Evolutionary conservation across 2,113 vertebrate species (phyloP).

Genomic region (Pterocles orientalis): DNA sequence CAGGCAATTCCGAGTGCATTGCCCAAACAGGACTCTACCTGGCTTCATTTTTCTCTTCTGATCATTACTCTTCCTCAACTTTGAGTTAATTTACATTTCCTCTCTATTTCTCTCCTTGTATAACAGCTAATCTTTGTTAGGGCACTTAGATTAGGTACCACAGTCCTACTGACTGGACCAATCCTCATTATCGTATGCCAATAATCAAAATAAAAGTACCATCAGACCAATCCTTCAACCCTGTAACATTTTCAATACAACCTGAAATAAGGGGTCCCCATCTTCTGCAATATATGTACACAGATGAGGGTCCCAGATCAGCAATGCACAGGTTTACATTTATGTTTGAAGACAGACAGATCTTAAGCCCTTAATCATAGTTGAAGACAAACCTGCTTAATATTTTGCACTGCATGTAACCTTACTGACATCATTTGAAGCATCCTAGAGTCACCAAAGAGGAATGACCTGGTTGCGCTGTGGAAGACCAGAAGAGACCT

Average conservation of each 20-base stretch:
- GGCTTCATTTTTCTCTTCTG: background rate
- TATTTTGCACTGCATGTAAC: background rate
- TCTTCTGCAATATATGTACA: background rate
- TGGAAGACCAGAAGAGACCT: background rate
- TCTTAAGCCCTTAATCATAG: background rate
- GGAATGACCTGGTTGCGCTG: background rate
- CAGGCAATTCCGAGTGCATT: background rate
- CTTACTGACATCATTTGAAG: background rate
- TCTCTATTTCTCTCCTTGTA: background rate
- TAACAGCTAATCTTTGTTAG: background rate
- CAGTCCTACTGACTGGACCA: background rate
- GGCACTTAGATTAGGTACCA: background rate
- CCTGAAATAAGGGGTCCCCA: background rate
- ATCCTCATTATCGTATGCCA: background rate
- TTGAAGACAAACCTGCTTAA: background rate
- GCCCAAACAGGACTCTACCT: too few species aligned
- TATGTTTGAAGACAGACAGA: background rate
- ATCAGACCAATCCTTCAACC: background rate
- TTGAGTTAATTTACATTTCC: background rate
- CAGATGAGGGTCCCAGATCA: background rate
- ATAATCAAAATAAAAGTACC: background rate
- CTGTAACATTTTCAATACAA: background rate
- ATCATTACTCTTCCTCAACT: background rate
- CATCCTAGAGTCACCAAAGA: background rate
- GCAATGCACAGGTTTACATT: background rate